Evolutionary conservation across 1,140 invertebrate species (phyloP).

Genomic region (Plutomurus gul): DNA sequence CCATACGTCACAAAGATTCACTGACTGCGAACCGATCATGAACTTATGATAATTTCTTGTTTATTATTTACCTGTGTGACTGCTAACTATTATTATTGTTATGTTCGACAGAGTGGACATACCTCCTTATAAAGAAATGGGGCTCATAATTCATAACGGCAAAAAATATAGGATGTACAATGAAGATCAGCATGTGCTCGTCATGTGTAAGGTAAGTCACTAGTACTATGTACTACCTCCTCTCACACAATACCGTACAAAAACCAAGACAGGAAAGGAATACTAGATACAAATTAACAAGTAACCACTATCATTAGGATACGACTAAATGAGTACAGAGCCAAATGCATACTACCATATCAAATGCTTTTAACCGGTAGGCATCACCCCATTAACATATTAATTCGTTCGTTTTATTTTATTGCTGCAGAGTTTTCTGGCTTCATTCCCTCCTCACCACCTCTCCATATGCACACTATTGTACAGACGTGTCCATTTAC

Average conservation of each 20-base stretch:
- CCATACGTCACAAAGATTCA: background rate
- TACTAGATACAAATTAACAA: too few species aligned
- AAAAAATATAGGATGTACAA: background rate
- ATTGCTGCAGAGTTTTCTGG: background rate
- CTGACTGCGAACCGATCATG: background rate
- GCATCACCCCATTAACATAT: background rate
- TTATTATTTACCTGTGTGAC: too few species aligned
- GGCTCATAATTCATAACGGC: background rate
- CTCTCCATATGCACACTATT: background rate
- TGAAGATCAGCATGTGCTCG: conserved; percentile 13
- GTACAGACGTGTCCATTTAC: background rate
- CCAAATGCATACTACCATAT: too few species aligned
- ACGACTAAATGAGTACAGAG: background rate
- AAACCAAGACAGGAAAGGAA: background rate
- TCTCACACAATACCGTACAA: background rate
- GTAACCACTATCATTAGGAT: background rate
- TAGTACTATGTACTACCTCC: too few species aligned
- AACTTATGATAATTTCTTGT: conserved; percentile 3
- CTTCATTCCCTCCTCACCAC: background rate
- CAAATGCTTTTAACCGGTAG: too few species aligned
- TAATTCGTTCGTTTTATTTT: background rate
- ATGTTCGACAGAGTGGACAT: too few species aligned
- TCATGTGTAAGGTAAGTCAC: too few species aligned
- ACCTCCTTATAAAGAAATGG: too few species aligned
- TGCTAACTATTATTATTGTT: background rate